These are phyloP conservation scores for Notothenia coriiceps DNA, from an alignment of 2,113 vertebrate species.

Conservation along the genomic window DNA sequence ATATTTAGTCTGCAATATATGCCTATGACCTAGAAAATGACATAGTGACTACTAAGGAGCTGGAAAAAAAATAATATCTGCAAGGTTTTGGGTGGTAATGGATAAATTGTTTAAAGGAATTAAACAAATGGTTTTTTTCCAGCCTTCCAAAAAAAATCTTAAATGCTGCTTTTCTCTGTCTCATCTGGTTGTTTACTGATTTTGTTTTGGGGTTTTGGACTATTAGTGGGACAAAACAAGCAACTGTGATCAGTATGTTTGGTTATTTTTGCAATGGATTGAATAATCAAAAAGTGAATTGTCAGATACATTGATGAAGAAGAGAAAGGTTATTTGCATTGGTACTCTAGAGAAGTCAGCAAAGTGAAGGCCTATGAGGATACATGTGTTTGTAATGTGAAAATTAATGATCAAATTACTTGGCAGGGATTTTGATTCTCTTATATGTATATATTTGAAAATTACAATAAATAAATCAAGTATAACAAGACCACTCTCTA, in stretches of 20 bases:
- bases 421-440: background rate
- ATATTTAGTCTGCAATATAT: slow-evolving; percentile 9
- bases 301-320: background rate
- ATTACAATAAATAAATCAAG: background rate
- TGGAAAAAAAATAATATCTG: background rate
- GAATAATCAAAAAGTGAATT: background rate
- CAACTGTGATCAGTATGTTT: background rate
- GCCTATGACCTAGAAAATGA: background rate
- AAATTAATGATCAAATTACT: background rate
- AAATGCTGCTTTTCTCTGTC: background rate
- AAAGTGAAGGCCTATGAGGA: slow-evolving; percentile 3
- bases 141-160: background rate
- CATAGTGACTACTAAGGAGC: background rate
- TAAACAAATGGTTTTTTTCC: background rate
- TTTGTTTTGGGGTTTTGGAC: background rate
- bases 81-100: background rate
- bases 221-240: background rate
- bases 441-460: background rate
- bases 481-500: background rate
- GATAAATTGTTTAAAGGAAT: background rate
- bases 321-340: background rate
- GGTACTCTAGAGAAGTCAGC: background rate
- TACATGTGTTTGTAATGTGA: background rate
- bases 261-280: background rate
- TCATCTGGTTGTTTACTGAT: background rate